Evolutionary conservation across 2,888 invertebrate genomes (phyloP).

Genomic region (Buathra laborator): DNA sequence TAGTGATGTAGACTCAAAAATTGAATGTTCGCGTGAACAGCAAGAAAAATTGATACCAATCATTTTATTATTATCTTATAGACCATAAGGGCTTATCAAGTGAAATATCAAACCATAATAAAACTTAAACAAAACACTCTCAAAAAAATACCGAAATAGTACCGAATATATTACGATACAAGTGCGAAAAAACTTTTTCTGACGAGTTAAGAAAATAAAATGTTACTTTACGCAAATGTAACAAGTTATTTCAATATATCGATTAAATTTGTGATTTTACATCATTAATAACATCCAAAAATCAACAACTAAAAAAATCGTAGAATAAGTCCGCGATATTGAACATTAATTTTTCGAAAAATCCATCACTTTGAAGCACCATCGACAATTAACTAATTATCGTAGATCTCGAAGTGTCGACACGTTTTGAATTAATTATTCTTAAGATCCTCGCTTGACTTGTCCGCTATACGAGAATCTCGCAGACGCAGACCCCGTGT

Average conservation of each 20-base stretch:
- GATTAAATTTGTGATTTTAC: not conserved
- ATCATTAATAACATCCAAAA: not conserved
- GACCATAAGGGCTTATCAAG: too few relatives aligned
- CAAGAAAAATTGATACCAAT: too few relatives aligned
- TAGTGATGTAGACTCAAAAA: too few relatives aligned
- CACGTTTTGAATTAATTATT: not conserved
- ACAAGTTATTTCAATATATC: too few relatives aligned
- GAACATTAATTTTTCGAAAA: not conserved
- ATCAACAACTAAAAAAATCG: not conserved
- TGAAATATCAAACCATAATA: too few relatives aligned
- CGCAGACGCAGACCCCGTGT: not conserved
- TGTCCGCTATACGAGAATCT: not conserved
- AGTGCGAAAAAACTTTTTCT: too few relatives aligned
- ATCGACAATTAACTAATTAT: constrained; percentile 1
- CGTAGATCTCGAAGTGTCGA: not conserved
- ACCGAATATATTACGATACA: too few relatives aligned
- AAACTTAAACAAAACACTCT: too few relatives aligned
- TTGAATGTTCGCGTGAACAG: too few relatives aligned
- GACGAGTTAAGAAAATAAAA: too few relatives aligned
- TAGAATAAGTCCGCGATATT: constrained; percentile 13
- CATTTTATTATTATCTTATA: too few relatives aligned
- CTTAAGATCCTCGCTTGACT: not conserved
- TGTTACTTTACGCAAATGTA: too few relatives aligned
- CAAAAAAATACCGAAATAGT: not conserved
- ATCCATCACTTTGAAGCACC: not conserved